Evolutionary conservation across 1,140 invertebrate species (phyloP), one percentile per base, ranked within the genome.

Genomic region (Drosophila kurseongensis): DNA sequence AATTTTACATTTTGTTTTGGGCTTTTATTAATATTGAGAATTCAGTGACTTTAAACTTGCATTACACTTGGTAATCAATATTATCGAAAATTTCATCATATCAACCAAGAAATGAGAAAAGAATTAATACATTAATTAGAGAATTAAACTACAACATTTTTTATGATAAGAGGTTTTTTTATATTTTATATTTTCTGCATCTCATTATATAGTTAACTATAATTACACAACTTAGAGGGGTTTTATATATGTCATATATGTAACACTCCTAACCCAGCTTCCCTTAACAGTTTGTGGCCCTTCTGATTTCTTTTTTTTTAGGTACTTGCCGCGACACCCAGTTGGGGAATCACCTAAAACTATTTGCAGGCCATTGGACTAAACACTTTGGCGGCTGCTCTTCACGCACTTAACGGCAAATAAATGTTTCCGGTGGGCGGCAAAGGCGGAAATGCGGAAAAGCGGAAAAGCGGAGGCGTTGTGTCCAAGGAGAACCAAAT

Each of bases 281-380:
- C 5, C 29, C 29, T 14, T 52, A 36, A 52, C 10, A 14, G 50
- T 12, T 51, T 36, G 9, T 12, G 18, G 50, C 0, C 23, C 13
- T 4, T n/a, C 12, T 38, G 16, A 23, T 41, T 41, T 23, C 18
- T 13, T 18, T 29, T 32, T 32, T 42, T 16, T 13, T 6, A 0
- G 36, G 23, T 0, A 35, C 16, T 35, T 63, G 1, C 4, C 16
- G 13, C 18, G 42, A 58, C 38, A 71, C 68, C 44, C 68, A 48
- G 68, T 71, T 71, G 66, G 36, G 65, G 66, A 71, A 58, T 47
- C 73, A 62, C 62, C 80, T 73, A 58, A 83, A 78, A 83, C 79
- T 75, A 79, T 83, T 83, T 83, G 59, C 59, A 61, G 62, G 42
- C 69, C 68, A 77, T 82, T 56, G 62, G 47, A 18, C 45, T 81